phyloP scores from a whole-genome alignment of 2,888 invertebrate genomes.

The Apodemia mormo region DNA sequence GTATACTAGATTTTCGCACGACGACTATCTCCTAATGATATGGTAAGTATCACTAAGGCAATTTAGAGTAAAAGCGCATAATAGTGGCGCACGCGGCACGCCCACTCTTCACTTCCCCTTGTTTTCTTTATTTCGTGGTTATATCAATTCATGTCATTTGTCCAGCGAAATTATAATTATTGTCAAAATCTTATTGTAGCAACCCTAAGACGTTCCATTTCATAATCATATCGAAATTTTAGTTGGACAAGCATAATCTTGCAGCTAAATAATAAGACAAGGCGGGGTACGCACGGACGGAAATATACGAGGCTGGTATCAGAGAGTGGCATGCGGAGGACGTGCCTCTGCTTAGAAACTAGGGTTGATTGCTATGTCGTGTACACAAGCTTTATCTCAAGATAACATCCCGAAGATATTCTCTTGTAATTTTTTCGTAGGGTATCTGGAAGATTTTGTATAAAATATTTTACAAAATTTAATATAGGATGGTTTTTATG shows the following conservation, averaged over 20 bases:
- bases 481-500: no score
- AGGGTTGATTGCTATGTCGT: slow-evolving; percentile 32
- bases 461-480: no score
- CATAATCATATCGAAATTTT: slow-evolving; percentile 12
- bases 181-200: no score
- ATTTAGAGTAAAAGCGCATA: no score
- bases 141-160: no score
- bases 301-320: slow-evolving; percentile 71
- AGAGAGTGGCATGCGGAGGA: slow-evolving; percentile 61
- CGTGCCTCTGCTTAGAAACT: slow-evolving; percentile 46
- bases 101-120: no score
- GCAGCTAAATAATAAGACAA: slow-evolving; percentile 55
- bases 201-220: slow-evolving; percentile 12
- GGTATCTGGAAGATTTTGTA: background rate
- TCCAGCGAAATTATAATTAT: no score
- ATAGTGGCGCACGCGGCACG: no score
- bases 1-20: no score
- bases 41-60: no score
- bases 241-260: slow-evolving; percentile 13
- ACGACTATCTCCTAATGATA: no score
- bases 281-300: slow-evolving; percentile 55
- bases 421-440: background rate
- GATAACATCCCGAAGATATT: slow-evolving; percentile 9
- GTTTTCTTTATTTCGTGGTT: no score
- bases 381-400: slow-evolving; percentile 16